These are phyloP conservation scores for Pungitius pungitius DNA, from an alignment of 2,113 vertebrate species.

Conservation along the genomic window DNA sequence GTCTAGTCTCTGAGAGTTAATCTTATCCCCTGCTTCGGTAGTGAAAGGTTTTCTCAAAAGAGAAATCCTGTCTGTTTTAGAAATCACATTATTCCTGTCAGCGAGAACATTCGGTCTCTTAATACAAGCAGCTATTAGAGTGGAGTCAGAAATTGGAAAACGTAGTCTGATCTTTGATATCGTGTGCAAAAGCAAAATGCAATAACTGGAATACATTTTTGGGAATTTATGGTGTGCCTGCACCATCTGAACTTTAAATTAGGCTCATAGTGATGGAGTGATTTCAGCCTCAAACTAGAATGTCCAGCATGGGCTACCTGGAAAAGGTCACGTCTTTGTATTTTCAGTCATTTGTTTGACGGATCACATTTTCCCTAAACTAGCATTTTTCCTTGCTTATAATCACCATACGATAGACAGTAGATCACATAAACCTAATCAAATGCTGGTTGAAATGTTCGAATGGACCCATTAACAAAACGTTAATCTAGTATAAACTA, in stretches of 20 bases:
- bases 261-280: not conserved
- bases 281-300: slow-evolving; percentile 13
- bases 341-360: not conserved
- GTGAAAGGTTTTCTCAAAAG: too few species aligned
- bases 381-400: not conserved
- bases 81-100: not conserved
- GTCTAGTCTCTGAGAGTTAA: not conserved
- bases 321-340: not conserved
- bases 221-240: slow-evolving; percentile 1
- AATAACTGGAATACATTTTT: slow-evolving; percentile 9
- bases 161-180: not conserved
- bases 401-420: not conserved
- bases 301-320: not conserved
- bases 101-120: not conserved
- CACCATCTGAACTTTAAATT: slow-evolving; percentile 1
- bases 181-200: slow-evolving; percentile 2
- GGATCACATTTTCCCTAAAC: not conserved
- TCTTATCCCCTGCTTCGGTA: not conserved
- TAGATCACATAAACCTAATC: not conserved
- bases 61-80: not conserved
- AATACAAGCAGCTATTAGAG: not conserved
- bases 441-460: not conserved
- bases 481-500: not conserved
- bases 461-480: not conserved
- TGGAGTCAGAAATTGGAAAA: not conserved